Percentiles rank a stretch among this genome's conserved stretches.
These are phyloP conservation scores for Drosophila paulistorum DNA, from an alignment of 1,140 invertebrate genomes.

Conservation along the genomic window DNA sequence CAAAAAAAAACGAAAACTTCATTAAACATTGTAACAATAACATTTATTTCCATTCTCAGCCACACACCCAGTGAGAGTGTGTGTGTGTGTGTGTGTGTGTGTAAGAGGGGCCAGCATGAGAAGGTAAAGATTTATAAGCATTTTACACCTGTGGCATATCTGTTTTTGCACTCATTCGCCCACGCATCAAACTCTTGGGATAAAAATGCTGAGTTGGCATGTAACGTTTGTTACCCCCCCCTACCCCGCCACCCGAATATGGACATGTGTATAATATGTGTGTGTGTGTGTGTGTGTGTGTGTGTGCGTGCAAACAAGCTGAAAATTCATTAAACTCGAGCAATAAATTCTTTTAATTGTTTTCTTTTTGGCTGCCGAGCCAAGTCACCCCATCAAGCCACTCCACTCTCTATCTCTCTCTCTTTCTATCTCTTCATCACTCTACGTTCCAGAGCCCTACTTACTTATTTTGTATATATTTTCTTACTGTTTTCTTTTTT, in stretches of 20 bases:
- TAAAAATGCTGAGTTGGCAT: conserved; percentile 49
- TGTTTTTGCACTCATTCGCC: conserved; percentile 34
- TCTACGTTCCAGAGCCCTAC: not conserved
- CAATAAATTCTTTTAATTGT: conserved; percentile 80
- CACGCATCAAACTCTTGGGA: conserved; percentile 53
- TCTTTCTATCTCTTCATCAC: not conserved
- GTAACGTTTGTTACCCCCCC: not conserved
- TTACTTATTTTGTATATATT: conserved; percentile 18
- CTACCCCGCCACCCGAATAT: not conserved
- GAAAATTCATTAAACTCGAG: conserved; percentile 77
- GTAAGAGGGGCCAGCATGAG: not conserved
- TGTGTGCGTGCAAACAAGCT: conserved; percentile 70
- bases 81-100: too few species aligned
- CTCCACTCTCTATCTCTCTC: not conserved
- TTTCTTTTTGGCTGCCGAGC: conserved; percentile 44
- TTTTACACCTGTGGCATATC: conserved; percentile 70
- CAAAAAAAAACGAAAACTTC: conserved; percentile 55
- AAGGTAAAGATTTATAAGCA: conserved; percentile 62
- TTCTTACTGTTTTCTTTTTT: conserved; percentile 6
- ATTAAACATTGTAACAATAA: conserved; percentile 71
- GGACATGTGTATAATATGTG: conserved; percentile 11
- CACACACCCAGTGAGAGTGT: not conserved
- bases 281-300: conserved; percentile 5
- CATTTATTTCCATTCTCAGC: conserved; percentile 51
- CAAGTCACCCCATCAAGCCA: not conserved